Evolutionary conservation across 2,113 vertebrate genomes (phyloP).

Genomic region (Galeopterus variegatus): DNA sequence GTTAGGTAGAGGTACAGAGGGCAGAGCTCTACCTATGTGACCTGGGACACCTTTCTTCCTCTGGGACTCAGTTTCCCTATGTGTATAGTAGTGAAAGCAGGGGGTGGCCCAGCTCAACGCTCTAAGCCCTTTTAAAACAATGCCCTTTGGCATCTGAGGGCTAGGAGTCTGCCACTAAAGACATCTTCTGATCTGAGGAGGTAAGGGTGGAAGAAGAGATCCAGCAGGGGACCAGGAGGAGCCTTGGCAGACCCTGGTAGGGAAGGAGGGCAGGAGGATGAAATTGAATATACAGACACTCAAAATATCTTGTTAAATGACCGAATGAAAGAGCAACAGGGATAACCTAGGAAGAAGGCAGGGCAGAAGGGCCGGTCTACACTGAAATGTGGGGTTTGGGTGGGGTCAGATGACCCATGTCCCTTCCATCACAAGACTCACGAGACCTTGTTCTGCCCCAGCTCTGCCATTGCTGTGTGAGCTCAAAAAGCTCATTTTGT

Average conservation of each 20-base stretch:
- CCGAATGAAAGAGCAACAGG: not conserved
- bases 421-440: not conserved
- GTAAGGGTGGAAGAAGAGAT: not conserved
- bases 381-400: accelerated
- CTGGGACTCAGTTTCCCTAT: not conserved
- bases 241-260: not conserved
- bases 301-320: not conserved
- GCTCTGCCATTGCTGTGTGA: not conserved
- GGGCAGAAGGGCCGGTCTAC: not conserved
- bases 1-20: not conserved
- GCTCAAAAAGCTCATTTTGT: not conserved
- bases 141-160: not conserved
- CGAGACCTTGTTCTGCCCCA: not conserved
- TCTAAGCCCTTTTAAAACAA: not conserved
- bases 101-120: not conserved
- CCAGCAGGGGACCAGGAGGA: not conserved
- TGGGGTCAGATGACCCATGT: not conserved
- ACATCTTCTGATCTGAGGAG: not conserved
- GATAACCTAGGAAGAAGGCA: not conserved
- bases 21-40: not conserved
- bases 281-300: not conserved
- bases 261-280: not conserved
- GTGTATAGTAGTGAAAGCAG: no score
- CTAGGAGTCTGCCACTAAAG: not conserved
- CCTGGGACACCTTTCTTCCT: not conserved